Evolutionary conservation across 2,888 invertebrate genomes (phyloP), one percentile per base, ranked within the genome.

Genomic region (Orthosia cruda): DNA sequence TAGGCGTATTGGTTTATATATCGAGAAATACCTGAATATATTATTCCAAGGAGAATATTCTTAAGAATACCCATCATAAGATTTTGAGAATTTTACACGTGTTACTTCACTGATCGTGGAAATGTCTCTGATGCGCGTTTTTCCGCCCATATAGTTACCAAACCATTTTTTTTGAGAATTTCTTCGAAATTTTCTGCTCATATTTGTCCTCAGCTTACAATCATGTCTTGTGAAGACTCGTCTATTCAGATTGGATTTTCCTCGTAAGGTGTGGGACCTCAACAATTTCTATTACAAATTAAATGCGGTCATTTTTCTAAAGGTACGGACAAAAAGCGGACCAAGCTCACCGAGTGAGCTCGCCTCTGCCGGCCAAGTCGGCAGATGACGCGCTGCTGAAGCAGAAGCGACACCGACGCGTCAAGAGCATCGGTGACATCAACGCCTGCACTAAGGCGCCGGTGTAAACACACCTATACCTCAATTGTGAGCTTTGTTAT

Each of bases 391-490:
- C 94, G 18, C 89, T 92, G 9, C 86, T 96, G 47, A 96, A 95
- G 81, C 97, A 97, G 86, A 97, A 97, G 84, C 94, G 97, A 64
- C 98, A 98, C 87, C 95, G 98, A 23, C 96, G 98, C 18, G 98
- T 98, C 52, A 98, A 98, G 89, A 98, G 98, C 89, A 98, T 98
- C 85, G 98, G 98, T 4, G 98, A 98, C 92, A 98, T 98, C 88
- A 98, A 98, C 90, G 97, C 97, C 20, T 95, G 95, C 74, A 95
- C 94, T 78, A 96, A 96, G 87, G 91, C 96, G 3, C 95, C 96
- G 1, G 96, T 96, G 71, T 96, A 94, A 82, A 67, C 69, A 23
- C 58, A 68, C 16, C 52, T 13, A 59, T 81, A 70, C 13, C 62
- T 71, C 65, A 71, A 80, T 80, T 71, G 76, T 63, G 32, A 9